Evolutionary conservation across 2,888 invertebrate species (phyloP).

Genomic region (Heliconius ethilla): DNA sequence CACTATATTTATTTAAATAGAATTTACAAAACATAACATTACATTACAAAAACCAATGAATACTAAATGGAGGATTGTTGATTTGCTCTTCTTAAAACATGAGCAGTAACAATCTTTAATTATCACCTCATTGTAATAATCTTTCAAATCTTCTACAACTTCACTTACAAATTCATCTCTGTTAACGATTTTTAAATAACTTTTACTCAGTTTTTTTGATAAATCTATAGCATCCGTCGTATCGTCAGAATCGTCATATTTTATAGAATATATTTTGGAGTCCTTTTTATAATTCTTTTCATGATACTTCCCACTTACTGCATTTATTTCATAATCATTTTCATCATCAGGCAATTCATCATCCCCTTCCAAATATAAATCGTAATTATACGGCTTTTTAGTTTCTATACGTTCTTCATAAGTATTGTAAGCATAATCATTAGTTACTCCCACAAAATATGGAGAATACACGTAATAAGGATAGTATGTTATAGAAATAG

Average conservation of each 20-base stretch:
- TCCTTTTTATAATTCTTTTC: constrained; percentile 31
- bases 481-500: constrained; percentile 43
- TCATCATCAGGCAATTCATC: constrained; percentile 49
- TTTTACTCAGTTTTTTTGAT: constrained; percentile 35
- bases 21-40: background rate
- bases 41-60: constrained; percentile 5
- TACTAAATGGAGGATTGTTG: background rate
- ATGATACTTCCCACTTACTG: constrained; percentile 26
- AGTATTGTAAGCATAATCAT: constrained; percentile 43
- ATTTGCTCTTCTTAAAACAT: constrained; percentile 32
- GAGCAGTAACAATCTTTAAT: constrained; percentile 54
- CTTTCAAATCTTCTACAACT: constrained; percentile 49
- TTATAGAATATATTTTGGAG: constrained; percentile 36
- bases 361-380: constrained; percentile 40
- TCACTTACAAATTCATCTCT: constrained; percentile 47
- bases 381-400: constrained; percentile 46
- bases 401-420: constrained; percentile 53
- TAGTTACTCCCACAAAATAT: constrained; percentile 50
- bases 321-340: constrained; percentile 31
- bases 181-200: constrained; percentile 41
- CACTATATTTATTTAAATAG: constrained; percentile 8
- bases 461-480: constrained; percentile 55
- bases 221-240: constrained; percentile 8
- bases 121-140: constrained; percentile 48
- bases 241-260: constrained; percentile 33